Evolutionary conservation across 2,888 invertebrate species (phyloP).

Genomic region (Machimus atricapillus): DNA sequence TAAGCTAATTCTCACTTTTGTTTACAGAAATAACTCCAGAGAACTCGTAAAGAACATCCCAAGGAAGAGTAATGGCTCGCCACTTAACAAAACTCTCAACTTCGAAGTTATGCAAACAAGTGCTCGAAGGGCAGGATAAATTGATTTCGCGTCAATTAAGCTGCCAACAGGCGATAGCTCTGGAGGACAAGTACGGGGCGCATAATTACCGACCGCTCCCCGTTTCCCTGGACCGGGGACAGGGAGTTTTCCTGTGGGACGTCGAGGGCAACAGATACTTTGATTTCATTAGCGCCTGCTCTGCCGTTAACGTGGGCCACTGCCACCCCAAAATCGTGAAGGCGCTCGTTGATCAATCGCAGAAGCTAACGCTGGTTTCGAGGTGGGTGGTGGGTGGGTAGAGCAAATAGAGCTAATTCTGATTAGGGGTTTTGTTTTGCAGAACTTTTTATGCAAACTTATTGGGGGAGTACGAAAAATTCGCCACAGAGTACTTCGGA

Average conservation of each 20-base stretch:
- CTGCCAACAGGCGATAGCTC: constrained; percentile 67
- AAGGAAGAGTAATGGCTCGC: not conserved
- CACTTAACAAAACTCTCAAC: not conserved
- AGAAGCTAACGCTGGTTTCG: constrained; percentile 82
- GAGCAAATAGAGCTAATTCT: constrained; percentile 55
- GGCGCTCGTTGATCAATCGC: constrained; percentile 78
- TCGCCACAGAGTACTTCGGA: constrained; percentile 80
- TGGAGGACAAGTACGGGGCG: constrained; percentile 89
- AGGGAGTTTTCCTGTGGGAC: constrained; percentile 94
- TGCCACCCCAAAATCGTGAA: constrained; percentile 87
- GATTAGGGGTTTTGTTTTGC: constrained; percentile 21
- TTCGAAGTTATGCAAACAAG: not conserved
- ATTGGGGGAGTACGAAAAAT: constrained; percentile 88
- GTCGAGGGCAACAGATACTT: constrained; percentile 90
- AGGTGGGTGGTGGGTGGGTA: constrained; percentile 61
- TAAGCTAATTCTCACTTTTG: not conserved
- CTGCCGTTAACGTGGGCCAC: constrained; percentile 95
- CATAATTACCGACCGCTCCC: constrained; percentile 96
- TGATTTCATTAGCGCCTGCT: constrained; percentile 94
- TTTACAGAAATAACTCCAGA: not conserved
- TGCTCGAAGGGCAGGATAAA: not conserved
- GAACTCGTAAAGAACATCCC: not conserved
- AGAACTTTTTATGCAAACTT: constrained; percentile 90
- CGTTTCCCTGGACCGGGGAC: constrained; percentile 84
- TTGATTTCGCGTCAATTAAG: constrained; percentile 44